Evolutionary conservation across 2,113 vertebrate species (phyloP), one percentile per base, ranked within the genome.

Genomic region (Platysternon megacephalum): DNA sequence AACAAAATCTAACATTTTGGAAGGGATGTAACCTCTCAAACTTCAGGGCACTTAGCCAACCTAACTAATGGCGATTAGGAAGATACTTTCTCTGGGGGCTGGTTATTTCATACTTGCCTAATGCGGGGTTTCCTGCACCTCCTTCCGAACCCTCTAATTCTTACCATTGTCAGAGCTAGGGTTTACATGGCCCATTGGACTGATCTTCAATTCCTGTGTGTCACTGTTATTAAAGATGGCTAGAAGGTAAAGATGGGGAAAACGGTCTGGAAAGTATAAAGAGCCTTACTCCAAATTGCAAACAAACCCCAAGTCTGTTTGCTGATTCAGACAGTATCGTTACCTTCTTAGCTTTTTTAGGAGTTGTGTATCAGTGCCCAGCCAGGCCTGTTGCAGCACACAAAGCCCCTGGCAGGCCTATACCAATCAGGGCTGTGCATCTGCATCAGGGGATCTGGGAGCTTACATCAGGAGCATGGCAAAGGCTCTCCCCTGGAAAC

Each of bases 251-350:
- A 46, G 74, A 78, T 28, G 42, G 24, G 26, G 24, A 44, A 78
- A 46, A 46, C 3, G 10, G 74, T 4, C 26, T 26, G 21, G 11
- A 13, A 46, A 29, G 74, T 29, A 78, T 46, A 46, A 44, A 76
- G 39, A 26, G 24, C 39, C 10, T 83, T 52, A 0, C 0, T 1
- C 1, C 1, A 1, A 24, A 65, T 76, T 24, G 28, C 76, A 39
- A 82, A 80, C 39, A 28, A 79, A 49, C 11, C 11, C 8, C 44
- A 3, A 39, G 11, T 10, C 51, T 46, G 53, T 28, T 39, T 72
- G 39, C 65, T 72, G 74, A 26, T 78, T 28, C 22, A 28, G 42
- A 44, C 12, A 3, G 12, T 16, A 6, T 28, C 11, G 3, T 78
- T 46, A 28, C 42, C 42, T 46, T 78, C 42, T 44, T 78, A 7